Evolutionary conservation across 2,797 vertebrate species (phyloP).

Genomic region (Natrix natrix): DNA sequence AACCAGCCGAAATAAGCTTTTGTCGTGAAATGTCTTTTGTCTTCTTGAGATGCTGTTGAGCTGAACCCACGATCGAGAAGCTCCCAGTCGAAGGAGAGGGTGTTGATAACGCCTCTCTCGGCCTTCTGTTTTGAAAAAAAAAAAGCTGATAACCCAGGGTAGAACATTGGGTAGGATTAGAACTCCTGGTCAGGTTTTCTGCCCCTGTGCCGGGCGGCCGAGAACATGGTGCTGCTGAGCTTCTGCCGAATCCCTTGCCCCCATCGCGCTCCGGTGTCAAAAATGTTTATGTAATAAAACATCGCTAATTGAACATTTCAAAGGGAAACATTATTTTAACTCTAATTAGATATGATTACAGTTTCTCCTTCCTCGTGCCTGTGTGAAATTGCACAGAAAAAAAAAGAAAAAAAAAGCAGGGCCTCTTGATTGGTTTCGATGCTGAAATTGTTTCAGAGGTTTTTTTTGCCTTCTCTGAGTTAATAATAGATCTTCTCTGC

Average conservation of each 20-base stretch:
- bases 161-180: conserved; percentile 70
- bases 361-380: conserved; percentile 62
- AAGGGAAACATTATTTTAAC: conserved; percentile 80
- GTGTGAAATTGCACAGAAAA: conserved; percentile 39
- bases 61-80: conserved; percentile 70
- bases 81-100: conserved; percentile 67
- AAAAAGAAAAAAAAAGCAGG: no score
- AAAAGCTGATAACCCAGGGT: conserved; percentile 58
- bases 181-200: conserved; percentile 69
- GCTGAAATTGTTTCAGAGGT: conserved; percentile 49
- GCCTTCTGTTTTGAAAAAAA: conserved; percentile 68
- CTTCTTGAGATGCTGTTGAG: conserved; percentile 71
- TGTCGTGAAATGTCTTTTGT: conserved; percentile 71
- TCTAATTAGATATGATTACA: conserved; percentile 79
- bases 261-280: conserved; percentile 63
- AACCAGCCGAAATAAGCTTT: conserved; percentile 72
- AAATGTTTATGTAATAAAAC: conserved; percentile 78
- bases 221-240: conserved; percentile 64
- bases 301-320: conserved; percentile 81
- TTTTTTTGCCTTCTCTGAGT: conserved; percentile 35
- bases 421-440: conserved; percentile 53
- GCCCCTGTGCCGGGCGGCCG: conserved; percentile 63
- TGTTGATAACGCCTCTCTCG: conserved; percentile 64
- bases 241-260: conserved; percentile 63
- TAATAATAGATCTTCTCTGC: conserved; percentile 32